Evolutionary conservation across 2,113 vertebrate species (phyloP), one percentile per base, ranked within the genome.

Genomic region (Daphoenositta chrysoptera): DNA sequence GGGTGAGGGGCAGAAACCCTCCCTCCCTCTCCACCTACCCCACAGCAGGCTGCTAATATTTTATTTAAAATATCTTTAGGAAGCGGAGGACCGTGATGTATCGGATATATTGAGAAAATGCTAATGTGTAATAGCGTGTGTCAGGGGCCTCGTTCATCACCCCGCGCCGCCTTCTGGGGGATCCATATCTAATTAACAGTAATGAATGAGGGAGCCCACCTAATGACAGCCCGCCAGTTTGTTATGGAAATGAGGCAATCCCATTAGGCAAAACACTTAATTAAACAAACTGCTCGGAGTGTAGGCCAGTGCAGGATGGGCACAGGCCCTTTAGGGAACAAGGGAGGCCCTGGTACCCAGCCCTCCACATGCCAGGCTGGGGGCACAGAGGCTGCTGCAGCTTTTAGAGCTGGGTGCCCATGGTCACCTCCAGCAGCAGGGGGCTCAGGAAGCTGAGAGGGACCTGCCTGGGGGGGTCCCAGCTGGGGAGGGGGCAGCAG

Each of bases 161-260:
- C 96, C 96, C 40, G 42, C 20, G 27, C 95, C 75, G 94, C 97
- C 97, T 97, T 98, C 97, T 96, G 94, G 95, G 96, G 96, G 98
- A 98, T 98, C 98, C 97, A 98, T 98, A 98, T 98, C 98, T 98
- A 98, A 98, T 98, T 98, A 98, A 98, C 97, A 96, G 96, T 98
- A 98, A 98, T 97, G 96, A 98, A 98, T 98, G 97, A 98, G 97
- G 92, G 91, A 94, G 96, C 96, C 96, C 95, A 96, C 87, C 96
- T 96, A 96, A 96, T 93, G 96, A 97, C 97, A 98, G 97, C 94
- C 93, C 83, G 87, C 95, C 96, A 97, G 97, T 97, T 98, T 97
- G 98, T 98, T 97, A 97, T 97, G 97, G 97, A 98, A 97, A 98
- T 98, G 91, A 97, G 94, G 95, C 95, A 94, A 96, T 96, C 96